Evolutionary conservation across 2,888 invertebrate species (phyloP).

Genomic region (Orthosia gracilis): DNA sequence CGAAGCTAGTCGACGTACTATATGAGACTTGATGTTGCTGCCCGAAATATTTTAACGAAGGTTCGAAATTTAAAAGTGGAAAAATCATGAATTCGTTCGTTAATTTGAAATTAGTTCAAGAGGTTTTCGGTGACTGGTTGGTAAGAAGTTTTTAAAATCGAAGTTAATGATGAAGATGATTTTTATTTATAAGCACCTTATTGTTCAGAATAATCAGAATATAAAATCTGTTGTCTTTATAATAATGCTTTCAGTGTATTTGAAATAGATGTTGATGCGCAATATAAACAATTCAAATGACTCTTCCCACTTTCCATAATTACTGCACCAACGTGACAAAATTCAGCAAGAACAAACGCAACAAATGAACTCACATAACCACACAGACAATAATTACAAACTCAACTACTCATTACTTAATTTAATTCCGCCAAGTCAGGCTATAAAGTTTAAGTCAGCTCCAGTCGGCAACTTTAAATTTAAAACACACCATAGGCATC

Average conservation of each 20-base stretch:
- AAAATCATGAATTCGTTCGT: constrained; percentile 17
- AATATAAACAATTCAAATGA: neutral
- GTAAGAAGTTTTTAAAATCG: constrained; percentile 7
- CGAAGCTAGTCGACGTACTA: constrained; percentile 68
- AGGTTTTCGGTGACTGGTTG: constrained; percentile 12
- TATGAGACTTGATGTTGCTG: constrained; percentile 63
- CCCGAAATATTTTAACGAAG: constrained; percentile 39
- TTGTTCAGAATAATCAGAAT: no score
- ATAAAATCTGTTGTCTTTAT: neutral
- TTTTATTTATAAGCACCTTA: neutral
- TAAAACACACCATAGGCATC: constrained; percentile 68
- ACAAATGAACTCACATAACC: constrained; percentile 27
- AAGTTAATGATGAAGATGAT: neutral
- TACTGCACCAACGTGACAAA: neutral
- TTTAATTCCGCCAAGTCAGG: constrained; percentile 54
- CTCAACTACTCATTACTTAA: constrained; percentile 60
- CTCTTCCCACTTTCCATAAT: neutral
- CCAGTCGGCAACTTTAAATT: constrained; percentile 59
- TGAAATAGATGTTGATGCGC: neutral
- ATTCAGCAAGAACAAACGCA: constrained; percentile 17
- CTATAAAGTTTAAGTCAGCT: constrained; percentile 58
- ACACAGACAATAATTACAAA: constrained; percentile 47
- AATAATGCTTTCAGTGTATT: neutral
- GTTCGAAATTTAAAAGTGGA: constrained; percentile 15
- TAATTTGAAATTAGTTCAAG: constrained; percentile 37